A percentile compares a stretch with the other conserved stretches of the same genome.
phyloP scores from a whole-genome alignment of 37 sponge, comb jelly and placozoan species.

The Agelas oroides region DNA sequence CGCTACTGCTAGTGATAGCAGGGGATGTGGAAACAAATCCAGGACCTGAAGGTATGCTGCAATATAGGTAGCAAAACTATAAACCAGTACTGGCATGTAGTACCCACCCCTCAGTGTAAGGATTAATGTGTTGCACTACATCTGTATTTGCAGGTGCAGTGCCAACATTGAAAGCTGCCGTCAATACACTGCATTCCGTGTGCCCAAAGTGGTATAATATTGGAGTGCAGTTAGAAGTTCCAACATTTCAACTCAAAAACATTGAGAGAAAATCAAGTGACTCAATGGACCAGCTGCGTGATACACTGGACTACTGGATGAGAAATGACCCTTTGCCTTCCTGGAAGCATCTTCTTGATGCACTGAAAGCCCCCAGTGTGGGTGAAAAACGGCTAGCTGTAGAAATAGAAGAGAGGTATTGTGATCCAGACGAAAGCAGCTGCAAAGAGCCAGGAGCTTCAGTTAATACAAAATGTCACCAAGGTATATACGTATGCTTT shows the following conservation, averaged over 20 bases:
- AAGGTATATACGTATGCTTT: too few species aligned
- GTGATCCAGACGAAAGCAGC: too few species aligned
- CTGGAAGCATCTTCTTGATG: not conserved
- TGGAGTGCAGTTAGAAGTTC: constrained; percentile 9
- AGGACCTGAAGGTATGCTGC: too few species aligned
- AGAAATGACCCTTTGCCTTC: not conserved
- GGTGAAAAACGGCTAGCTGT: constrained; percentile 2
- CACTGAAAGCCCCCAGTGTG: constrained; percentile 4
- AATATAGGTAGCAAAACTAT: too few species aligned
- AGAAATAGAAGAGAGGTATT: not conserved
- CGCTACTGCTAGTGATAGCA: too few species aligned
- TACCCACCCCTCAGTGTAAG: too few species aligned
- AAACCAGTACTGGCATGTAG: too few species aligned
- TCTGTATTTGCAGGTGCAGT: too few species aligned
- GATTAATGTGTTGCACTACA: too few species aligned
- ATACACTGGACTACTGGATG: constrained; percentile 17
- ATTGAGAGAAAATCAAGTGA: not conserved
- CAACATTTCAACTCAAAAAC: not conserved
- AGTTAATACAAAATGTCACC: too few species aligned
- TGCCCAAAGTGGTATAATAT: constrained; percentile 4
- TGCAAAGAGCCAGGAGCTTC: too few species aligned
- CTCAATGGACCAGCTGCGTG: not conserved
- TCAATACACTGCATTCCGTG: not conserved
- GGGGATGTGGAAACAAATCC: too few species aligned
- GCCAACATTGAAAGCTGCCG: not conserved